Percentiles rank a stretch among this genome's conserved stretches.
Evolutionary conservation across 2,113 vertebrate species (phyloP).

Genomic region (Thunnus maccoyii): DNA sequence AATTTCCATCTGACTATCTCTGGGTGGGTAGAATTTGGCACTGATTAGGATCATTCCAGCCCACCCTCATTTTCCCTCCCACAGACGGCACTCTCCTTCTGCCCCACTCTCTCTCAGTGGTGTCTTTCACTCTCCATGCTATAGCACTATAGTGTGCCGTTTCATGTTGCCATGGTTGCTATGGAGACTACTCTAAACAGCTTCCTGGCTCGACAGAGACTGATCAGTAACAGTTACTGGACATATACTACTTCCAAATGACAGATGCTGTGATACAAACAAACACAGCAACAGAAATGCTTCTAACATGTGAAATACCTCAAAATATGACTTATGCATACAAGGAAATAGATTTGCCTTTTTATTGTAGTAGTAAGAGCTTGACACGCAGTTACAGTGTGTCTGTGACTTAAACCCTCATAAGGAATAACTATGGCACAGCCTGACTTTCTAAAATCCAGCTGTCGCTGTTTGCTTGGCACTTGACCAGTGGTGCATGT

Average conservation of each 20-base stretch:
- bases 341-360: not conserved
- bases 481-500: constrained; percentile 20
- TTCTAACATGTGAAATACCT: not conserved
- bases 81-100: constrained; percentile 35
- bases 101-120: constrained; percentile 1
- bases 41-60: constrained; percentile 46
- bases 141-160: constrained; percentile 17
- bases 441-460: constrained; percentile 3
- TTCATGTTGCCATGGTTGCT: constrained; percentile 56
- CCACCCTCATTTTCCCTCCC: constrained; percentile 47
- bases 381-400: constrained; percentile 6
- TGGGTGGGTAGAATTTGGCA: constrained; percentile 56
- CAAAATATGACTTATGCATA: not conserved
- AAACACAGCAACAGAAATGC: not conserved
- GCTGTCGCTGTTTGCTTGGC: constrained; percentile 38
- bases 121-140: constrained; percentile 10
- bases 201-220: constrained; percentile 6
- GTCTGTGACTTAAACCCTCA: not conserved
- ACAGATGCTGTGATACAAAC: constrained; percentile 13
- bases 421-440: not conserved
- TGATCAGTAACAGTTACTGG: not conserved
- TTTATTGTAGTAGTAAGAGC: not conserved
- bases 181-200: constrained; percentile 59
- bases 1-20: constrained; percentile 48
- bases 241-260: constrained; percentile 15